These are phyloP conservation scores for Pangasianodon hypophthalmus DNA, from an alignment of 2,113 vertebrate genomes.

Conservation along the genomic window DNA sequence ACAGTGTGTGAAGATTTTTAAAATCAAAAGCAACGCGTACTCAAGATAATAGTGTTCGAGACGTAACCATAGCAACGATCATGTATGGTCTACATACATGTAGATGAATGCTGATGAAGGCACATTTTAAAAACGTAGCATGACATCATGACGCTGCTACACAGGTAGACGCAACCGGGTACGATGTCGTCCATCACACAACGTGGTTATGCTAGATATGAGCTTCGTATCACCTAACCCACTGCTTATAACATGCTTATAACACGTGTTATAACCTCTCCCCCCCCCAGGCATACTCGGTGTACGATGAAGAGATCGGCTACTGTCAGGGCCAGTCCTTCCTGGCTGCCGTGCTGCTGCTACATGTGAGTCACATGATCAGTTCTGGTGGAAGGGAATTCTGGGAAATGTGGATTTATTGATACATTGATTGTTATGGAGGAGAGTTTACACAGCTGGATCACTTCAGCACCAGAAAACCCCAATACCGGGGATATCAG, in stretches of 20 bases:
- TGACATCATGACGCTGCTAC: background rate
- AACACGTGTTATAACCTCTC: background rate
- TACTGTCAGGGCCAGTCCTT: slow-evolving; percentile 99
- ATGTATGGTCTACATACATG: background rate
- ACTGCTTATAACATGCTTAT: background rate
- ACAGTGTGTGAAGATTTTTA: too few relatives aligned
- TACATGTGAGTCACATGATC: slow-evolving; percentile 83
- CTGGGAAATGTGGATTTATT: slow-evolving; percentile 7
- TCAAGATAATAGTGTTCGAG: background rate
- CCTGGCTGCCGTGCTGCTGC: slow-evolving; percentile 94
- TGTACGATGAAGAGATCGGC: slow-evolving; percentile 98
- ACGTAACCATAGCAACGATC: background rate
- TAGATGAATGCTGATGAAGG: background rate
- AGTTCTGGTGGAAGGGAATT: background rate
- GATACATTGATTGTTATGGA: background rate
- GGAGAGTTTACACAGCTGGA: slow-evolving; percentile 20
- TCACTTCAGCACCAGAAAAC: background rate
- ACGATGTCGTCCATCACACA: background rate
- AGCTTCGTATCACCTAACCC: background rate
- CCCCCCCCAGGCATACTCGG: slow-evolving; percentile 87
- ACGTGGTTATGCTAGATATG: background rate
- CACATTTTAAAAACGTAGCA: background rate
- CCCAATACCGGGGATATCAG: slow-evolving; percentile 46
- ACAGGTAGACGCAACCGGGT: background rate
- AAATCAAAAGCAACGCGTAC: too few relatives aligned